phyloP scores from a whole-genome alignment of 2,797 vertebrate genomes.

The Xenentodon cancila region DNA sequence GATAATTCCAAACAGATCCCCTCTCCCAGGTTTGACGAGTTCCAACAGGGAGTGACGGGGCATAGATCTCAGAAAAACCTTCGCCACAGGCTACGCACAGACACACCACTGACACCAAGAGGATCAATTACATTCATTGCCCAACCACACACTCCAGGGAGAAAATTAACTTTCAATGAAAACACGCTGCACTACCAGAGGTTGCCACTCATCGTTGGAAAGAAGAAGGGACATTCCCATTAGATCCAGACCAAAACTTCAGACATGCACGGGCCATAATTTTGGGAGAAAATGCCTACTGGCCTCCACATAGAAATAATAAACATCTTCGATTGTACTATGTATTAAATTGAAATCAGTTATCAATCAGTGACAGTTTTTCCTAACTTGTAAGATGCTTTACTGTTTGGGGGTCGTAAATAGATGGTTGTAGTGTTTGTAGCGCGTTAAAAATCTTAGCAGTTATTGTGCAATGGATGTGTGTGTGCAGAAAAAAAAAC shows the following conservation, averaged over 20 bases:
- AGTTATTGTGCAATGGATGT: too few relatives aligned
- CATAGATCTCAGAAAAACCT: slow-evolving; percentile 69
- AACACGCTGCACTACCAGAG: slow-evolving; percentile 65
- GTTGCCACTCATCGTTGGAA: slow-evolving; percentile 67
- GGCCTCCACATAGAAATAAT: not conserved
- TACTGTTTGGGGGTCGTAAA: not conserved
- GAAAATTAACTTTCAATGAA: slow-evolving; percentile 71
- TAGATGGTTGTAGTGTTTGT: too few relatives aligned
- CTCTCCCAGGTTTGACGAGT: slow-evolving; percentile 72
- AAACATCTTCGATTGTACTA: not conserved
- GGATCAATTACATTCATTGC: slow-evolving; percentile 76
- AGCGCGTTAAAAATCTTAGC: too few relatives aligned
- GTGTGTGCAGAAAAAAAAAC: not conserved
- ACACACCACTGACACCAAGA: slow-evolving; percentile 68
- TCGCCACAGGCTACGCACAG: slow-evolving; percentile 70
- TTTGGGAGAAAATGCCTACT: slow-evolving; percentile 8
- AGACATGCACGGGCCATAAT: slow-evolving; percentile 17
- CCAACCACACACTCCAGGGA: slow-evolving; percentile 69
- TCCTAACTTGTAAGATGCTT: not conserved
- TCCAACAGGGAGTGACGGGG: slow-evolving; percentile 74
- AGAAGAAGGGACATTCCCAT: slow-evolving; percentile 46
- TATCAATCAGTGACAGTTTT: too few relatives aligned
- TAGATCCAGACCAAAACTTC: slow-evolving; percentile 32
- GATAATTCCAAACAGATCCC: slow-evolving; percentile 77
- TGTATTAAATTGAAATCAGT: too few relatives aligned